Evolutionary conservation across 1,140 invertebrate species (phyloP), one percentile per base, ranked within the genome.

Genomic region (Rhynchophorus ferrugineus): DNA sequence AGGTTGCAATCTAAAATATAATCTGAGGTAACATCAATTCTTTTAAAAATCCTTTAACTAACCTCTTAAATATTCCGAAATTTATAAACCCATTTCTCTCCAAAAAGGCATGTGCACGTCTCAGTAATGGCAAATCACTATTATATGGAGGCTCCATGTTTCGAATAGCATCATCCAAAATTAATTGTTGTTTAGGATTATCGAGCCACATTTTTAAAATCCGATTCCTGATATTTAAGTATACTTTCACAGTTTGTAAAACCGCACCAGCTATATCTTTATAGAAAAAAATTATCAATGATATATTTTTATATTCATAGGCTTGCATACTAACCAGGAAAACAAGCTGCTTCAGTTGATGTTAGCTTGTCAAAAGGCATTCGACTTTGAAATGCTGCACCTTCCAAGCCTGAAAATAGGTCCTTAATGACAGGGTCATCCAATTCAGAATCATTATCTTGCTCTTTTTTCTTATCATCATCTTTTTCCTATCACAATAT

Each of bases 21-120:
- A 49, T 21, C 22, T 43, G 9, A 3, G 1, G n/a, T 11, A 8
- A 49, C 11, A 49, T 3, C 3, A 39, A 9, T 2, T 24, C 2
- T 24, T 3, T 5, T 39, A n/a, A 39, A 13, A 21, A 1, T 11
- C 22, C 22, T 11, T 33, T n/a, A 22, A 21, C n/a, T 1, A 21
- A 47, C 44, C 90, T 75, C 70, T 95, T 93, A 68, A 93, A 98
- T 17, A 98, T 84, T 0, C 96, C 96, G 80, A 95, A 99, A 74
- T 99, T 99, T 41, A 99, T 97, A 62, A 91, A 95, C 5, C 95
- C 94, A 73, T 98, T 91, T 50, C 96, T 78, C 65, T 98, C 91
- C 6, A 99, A 74, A 70, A 92, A 99, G 1, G 88, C 84, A 75
- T 95, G 91, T 43, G 95, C 81, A 59, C 94, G 77, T 62, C 82